Evolutionary conservation across 2,888 invertebrate species (phyloP), one percentile per base, ranked within the genome.

Genomic region (Rhyacophila evoluta): DNA sequence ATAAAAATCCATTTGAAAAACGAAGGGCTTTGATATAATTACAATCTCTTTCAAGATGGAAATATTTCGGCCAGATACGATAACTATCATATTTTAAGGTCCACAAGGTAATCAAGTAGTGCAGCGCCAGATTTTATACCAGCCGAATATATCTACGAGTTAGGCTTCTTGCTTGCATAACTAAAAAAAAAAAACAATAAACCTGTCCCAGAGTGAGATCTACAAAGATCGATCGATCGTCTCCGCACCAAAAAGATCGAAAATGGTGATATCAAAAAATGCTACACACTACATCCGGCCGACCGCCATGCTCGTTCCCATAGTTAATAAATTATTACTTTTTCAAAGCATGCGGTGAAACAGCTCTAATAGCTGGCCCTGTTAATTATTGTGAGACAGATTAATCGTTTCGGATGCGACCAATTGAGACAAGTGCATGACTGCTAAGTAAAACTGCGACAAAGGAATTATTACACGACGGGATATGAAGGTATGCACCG

Each of bases 331-430:
- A 55, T 19, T 55, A 55, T 55, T 39, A 39, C 39, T 39, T 55
- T 55, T 55, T 19, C 55, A 55, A 15, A 55, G 8, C 55, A 25
- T 8, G 55, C 55, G 19, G 55, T 19, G 25, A 55, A 55, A 55
- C 19, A 55, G 19, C 36, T 70, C 12, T 28, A 70, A 70, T 70
- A 27, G 28, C 29, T 27, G 71, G 68, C 25, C 68, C 37, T 38
- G 77, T 36, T 78, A 74, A 78, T 78, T 78, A 74, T 67, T 55
- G 55, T 55, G 19, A 69, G 70, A 36, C 69, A 71, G 78, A 55
- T 71, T 71, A 71, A 78, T 37, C 78, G 71, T 75, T 74, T 78
- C 74, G 78, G 78, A 78, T 78, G 78, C 38, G 67, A 25, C 55
- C 78, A 78, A 78, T 78, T 78, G 78, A 78, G 74, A 28, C 27